Conservation (phyloP, 1,140 invertebrate genomes). For the Plodia interpunctella region DNA sequence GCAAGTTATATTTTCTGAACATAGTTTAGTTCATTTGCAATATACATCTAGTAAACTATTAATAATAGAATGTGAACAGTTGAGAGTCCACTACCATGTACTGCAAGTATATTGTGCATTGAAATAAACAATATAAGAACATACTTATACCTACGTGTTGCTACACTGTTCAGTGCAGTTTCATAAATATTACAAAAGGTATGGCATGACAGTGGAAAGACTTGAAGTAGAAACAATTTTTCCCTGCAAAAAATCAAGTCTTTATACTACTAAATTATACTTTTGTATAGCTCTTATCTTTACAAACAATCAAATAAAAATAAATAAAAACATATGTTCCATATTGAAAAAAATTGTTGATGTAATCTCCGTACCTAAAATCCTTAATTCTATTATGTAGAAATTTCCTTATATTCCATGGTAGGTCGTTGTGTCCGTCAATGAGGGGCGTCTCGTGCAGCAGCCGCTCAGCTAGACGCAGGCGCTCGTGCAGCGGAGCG, state of each 20-base stretch:
- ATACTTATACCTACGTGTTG: background rate
- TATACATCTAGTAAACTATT: no score
- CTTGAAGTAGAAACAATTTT: background rate
- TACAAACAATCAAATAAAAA: no score
- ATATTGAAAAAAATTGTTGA: no score
- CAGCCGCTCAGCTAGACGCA: constrained; percentile 79
- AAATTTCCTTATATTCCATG: constrained; percentile 93
- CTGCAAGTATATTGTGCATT: background rate
- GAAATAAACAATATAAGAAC: background rate
- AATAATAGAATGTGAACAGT: background rate
- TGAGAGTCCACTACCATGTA: background rate
- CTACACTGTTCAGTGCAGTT: background rate
- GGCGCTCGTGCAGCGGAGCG: constrained; percentile 80
- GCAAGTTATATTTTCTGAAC: no score
- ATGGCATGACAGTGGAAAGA: background rate
- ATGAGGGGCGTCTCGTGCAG: constrained; percentile 82
- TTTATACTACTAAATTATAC: no score
- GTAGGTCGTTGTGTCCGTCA: constrained; percentile 93
- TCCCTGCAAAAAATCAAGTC: no score
- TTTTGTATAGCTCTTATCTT: no score
- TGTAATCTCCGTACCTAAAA: constrained; percentile 85
- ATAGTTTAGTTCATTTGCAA: no score
- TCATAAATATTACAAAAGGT: background rate
- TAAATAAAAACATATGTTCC: no score
- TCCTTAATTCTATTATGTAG: constrained; percentile 90